Evolutionary conservation across 2,113 vertebrate species (phyloP), one percentile per base, ranked within the genome.

Genomic region (Albula glossodonta): DNA sequence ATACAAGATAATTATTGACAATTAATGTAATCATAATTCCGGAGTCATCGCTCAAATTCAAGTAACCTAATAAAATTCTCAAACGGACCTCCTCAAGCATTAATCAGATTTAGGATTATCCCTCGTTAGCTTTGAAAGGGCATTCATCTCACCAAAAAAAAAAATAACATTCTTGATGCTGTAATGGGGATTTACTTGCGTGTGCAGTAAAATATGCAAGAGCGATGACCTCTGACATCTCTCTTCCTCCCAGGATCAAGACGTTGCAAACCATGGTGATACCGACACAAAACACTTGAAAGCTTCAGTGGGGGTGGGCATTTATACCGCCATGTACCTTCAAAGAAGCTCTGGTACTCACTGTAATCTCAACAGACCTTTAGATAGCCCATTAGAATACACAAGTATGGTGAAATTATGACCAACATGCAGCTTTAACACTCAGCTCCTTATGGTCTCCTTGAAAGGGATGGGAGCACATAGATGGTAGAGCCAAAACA

Each of bases 101-200:
- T 90, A 90, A 89, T 89, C 85, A 6, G 70, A 81, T 90, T 89
- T 88, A 86, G 82, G 74, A 81, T 84, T 88, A 66, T 86, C 89
- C 84, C 52, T 79, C 63, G 84, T 84, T 83, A 79, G 80, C 11
- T 90, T 85, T 86, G 84, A 88, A 91, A 81, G 66, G 85, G 74
- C 88, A 60, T 88, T 87, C 80, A 87, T 91, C 66, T 80, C 77
- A 2, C 10, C 22, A 74, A 56, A 56, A 85, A 87, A 81, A 53
- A 82, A 80, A 83, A 82, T 60, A 85, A 70, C 87, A 83, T 88
- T 81, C 19, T 82, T 74, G 81, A 82, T 57, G 77, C 83, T 87
- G 78, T 84, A 85, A 88, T 88, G 86, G 86, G 52, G 51, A 50
- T 82, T 82, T 25, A 8, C 5, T 51, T 85, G 52, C 41, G 31